Base-by-base conservation (phyloP, 2,797 vertebrate species). In the Cercopithecus hamlyni region DNA sequence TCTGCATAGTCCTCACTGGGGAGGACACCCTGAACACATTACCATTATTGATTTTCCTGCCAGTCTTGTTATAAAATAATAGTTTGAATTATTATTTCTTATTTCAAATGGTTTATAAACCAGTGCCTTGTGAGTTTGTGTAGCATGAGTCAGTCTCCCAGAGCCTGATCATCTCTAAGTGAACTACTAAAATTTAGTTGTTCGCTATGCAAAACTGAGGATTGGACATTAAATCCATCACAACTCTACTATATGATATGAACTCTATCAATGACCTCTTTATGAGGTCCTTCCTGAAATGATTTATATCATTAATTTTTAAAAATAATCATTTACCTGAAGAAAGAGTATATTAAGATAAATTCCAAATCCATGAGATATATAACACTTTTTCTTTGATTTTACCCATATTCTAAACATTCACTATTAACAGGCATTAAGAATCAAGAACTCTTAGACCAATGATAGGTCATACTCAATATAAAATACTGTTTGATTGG, bases 381-480 rank as follows among this genome's bases (percentile, higher is more conserved):
- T 26, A 41, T 24, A 22, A 52, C 27, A 67, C 4, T 73, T 90
- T 96, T 96, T 76, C 27, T 81, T 96, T 86, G 13, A 33, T 89
- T 88, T 77, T 9, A 85, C n/a, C 33, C 83, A 64, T 41, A 76
- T 83, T 88, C 26, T 88, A 85, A 94, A 93, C 12, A 75, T 91
- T 70, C 24, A 8, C 52, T 89, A 67, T 83, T 75, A 83, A 45
- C 70, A 61, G 4, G 55, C 27, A 91, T 80, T 67, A 85, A 64
- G 41, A 97, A 82, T 73, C 91, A 93, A 96, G 57, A 91, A 95
- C 80, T 92, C 41, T 79, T 84, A 96, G 77, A 75, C 27, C 48
- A 93, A 79, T 75, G 24, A 22, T 88, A 95, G 93, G 11, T 93
- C 36, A 79, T 24, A 77, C 13, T 91, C 45, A 88, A 76, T 76